phyloP scores from a whole-genome alignment of 2,888 invertebrate species.

The Eupithecia pulchellata region DNA sequence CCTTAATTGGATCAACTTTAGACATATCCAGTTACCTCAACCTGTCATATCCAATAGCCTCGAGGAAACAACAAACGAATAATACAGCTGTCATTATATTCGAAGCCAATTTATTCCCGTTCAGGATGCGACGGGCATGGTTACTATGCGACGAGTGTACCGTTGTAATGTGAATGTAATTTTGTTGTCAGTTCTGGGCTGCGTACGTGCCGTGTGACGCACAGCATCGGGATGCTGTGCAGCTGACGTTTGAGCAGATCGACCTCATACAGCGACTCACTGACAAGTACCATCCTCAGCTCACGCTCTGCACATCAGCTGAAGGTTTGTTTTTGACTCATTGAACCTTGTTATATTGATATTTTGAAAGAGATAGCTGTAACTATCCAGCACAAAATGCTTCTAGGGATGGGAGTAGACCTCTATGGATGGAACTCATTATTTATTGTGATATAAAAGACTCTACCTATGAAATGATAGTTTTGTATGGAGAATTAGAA shows the following conservation, averaged over 20 bases:
- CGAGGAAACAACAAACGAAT: constrained; percentile 6
- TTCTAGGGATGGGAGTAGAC: background rate
- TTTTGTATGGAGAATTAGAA: no score
- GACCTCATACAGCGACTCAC: constrained; percentile 93
- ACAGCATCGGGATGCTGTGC: constrained; percentile 93
- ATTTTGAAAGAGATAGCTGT: background rate
- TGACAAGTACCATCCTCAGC: constrained; percentile 90
- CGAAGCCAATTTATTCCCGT: constrained; percentile 11
- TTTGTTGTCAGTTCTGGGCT: constrained; percentile 91
- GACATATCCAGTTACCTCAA: background rate
- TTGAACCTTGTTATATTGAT: background rate
- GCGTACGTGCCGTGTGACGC: constrained; percentile 93
- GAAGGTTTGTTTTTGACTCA: constrained; percentile 82
- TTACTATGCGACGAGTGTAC: constrained; percentile 3
- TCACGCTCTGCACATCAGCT: constrained; percentile 91
- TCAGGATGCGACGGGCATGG: constrained; percentile 5
- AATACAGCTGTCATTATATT: constrained; percentile 9
- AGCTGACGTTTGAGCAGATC: constrained; percentile 93
- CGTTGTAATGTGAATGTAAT: constrained; percentile 4
- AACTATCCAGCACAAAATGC: background rate
- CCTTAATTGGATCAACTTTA: background rate
- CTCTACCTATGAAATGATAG: no score
- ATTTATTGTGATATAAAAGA: background rate
- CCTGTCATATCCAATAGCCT: background rate
- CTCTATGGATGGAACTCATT: background rate